phyloP scores from a whole-genome alignment of 2,113 vertebrate genomes.

The Lepus timidus region DNA sequence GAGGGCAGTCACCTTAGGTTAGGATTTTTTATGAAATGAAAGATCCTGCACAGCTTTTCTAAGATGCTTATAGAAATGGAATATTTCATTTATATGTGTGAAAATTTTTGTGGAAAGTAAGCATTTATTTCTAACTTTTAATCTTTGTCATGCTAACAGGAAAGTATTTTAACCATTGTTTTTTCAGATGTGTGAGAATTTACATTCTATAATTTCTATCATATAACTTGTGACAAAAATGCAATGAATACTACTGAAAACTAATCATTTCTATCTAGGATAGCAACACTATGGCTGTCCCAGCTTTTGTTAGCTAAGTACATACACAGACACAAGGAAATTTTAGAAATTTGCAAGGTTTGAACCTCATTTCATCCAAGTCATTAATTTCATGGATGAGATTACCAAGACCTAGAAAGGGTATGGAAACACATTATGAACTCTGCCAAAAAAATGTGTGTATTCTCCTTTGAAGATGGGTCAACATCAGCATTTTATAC shows the following conservation, averaged over 20 bases:
- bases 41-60: not conserved
- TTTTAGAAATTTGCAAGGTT: not conserved
- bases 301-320: not conserved
- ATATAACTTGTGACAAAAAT: not conserved
- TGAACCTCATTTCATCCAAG: not conserved
- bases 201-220: not conserved
- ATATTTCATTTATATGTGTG: not conserved
- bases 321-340: not conserved
- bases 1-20: not conserved
- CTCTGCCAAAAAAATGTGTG: not conserved
- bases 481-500: not conserved
- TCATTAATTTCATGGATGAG: conserved; percentile 13
- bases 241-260: not conserved
- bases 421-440: not conserved
- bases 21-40: not conserved
- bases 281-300: conserved; percentile 13
- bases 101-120: conserved; percentile 10
- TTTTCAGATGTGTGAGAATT: not conserved
- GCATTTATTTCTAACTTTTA: not conserved
- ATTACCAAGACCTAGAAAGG: not conserved
- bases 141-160: not conserved
- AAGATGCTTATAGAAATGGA: not conserved
- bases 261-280: not conserved
- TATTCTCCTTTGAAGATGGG: not conserved
- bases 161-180: conserved; percentile 9